Conservation (phyloP, 2,113 vertebrate species). For the Rafetus swinhoei region DNA sequence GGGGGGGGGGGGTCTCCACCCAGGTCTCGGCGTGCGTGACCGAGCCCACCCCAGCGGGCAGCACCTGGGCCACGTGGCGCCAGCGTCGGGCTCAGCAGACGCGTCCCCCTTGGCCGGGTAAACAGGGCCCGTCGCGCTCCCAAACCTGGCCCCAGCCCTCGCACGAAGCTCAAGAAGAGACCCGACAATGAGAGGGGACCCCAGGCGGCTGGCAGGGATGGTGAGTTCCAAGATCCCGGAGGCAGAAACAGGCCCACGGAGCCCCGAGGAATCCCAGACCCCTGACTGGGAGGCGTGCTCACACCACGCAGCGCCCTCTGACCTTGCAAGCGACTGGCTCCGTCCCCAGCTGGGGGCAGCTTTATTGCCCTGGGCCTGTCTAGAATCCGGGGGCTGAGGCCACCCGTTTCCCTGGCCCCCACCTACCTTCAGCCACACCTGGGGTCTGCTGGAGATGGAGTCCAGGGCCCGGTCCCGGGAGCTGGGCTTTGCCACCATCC, state of each 20-base stretch:
- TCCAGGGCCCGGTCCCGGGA: slow-evolving; percentile 75
- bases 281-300: not conserved
- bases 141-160: not conserved
- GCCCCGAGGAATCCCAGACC: not conserved
- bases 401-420: not conserved
- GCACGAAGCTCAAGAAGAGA: not conserved
- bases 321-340: not conserved
- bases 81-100: no score
- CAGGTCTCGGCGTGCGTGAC: not conserved
- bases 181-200: not conserved
- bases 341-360: not conserved
- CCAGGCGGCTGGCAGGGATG: not conserved
- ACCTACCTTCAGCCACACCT: slow-evolving; percentile 83
- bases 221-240: not conserved
- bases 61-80: not conserved
- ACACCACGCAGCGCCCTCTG: not conserved
- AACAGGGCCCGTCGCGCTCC: not conserved
- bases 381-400: not conserved
- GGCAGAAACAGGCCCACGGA: not conserved
- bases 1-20: not conserved
- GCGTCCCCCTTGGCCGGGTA: not conserved
- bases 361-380: not conserved
- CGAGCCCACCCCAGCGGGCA: not conserved
- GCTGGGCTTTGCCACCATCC: slow-evolving; percentile 60
- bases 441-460: slow-evolving; percentile 73